phyloP scores from a whole-genome alignment of 2,797 vertebrate species.

The Enteromius argenteus region DNA sequence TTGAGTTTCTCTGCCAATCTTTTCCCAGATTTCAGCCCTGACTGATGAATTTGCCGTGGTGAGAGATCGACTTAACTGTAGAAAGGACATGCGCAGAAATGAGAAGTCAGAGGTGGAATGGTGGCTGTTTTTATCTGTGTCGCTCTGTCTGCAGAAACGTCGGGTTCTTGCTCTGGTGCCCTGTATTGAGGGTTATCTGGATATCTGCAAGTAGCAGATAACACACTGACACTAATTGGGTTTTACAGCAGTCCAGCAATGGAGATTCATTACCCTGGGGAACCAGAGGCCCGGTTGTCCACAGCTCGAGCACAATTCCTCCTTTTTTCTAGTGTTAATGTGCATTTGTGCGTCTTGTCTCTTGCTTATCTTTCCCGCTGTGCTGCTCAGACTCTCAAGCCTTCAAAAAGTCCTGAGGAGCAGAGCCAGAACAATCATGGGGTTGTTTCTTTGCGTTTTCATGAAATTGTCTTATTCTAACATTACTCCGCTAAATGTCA shows the following conservation, averaged over 20 bases:
- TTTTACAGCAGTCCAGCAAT: slow-evolving; percentile 75
- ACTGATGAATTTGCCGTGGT: neutral
- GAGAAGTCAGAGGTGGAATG: slow-evolving; percentile 20
- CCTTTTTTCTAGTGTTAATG: slow-evolving; percentile 34
- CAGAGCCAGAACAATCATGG: slow-evolving; percentile 10
- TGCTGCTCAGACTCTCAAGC: slow-evolving; percentile 9
- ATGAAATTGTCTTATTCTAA: slow-evolving; percentile 20
- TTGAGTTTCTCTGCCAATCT: neutral
- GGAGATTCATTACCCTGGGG: slow-evolving; percentile 77
- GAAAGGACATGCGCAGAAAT: slow-evolving; percentile 36
- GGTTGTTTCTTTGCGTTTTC: slow-evolving; percentile 18
- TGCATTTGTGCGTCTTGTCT: slow-evolving; percentile 31
- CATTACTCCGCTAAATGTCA: slow-evolving; percentile 60
- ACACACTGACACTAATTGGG: slow-evolving; percentile 75
- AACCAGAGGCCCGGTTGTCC: slow-evolving; percentile 65
- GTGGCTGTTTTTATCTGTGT: slow-evolving; percentile 36
- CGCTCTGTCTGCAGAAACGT: slow-evolving; percentile 42
- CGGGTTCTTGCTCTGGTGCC: slow-evolving; percentile 37
- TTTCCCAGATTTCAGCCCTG: neutral
- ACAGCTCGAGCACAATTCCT: slow-evolving; percentile 65
- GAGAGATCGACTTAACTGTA: slow-evolving; percentile 15
- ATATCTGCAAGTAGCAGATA: slow-evolving; percentile 68
- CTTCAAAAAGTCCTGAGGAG: slow-evolving; percentile 6
- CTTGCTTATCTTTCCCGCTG: slow-evolving; percentile 53
- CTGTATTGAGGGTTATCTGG: slow-evolving; percentile 68